These are phyloP conservation scores for Dinocampus coccinellae DNA, from an alignment of 2,888 invertebrate species.

Conservation along the genomic window DNA sequence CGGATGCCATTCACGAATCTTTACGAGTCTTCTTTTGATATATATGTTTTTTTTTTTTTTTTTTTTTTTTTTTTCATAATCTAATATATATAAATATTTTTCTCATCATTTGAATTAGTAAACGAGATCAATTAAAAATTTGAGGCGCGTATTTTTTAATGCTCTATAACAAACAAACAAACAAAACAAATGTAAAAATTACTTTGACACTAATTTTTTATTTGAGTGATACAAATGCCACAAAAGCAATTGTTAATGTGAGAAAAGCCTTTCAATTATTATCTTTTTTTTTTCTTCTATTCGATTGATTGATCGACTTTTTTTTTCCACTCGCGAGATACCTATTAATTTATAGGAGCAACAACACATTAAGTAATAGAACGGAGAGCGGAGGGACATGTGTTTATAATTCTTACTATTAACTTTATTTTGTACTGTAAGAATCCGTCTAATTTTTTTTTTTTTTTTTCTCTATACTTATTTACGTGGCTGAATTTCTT, in stretches of 20 bases:
- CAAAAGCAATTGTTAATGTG: background rate
- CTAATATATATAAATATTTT: too few species aligned
- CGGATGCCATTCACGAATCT: slow-evolving; percentile 64
- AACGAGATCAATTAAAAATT: slow-evolving; percentile 43
- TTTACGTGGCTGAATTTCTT: slow-evolving; percentile 61
- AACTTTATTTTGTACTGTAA: slow-evolving; percentile 62
- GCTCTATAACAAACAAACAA: too few species aligned
- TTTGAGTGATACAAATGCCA: background rate
- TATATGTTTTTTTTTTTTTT: slow-evolving; percentile 41
- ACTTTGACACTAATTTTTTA: slow-evolving; percentile 25
- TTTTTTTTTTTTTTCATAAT: slow-evolving; percentile 49
- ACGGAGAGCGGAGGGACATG: too few species aligned
- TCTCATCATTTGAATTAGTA: too few species aligned
- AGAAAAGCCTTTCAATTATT: background rate
- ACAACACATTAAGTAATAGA: slow-evolving; percentile 59
- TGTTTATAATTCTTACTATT: slow-evolving; percentile 67
- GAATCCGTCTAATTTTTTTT: slow-evolving; percentile 32
- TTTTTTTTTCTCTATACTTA: slow-evolving; percentile 60
- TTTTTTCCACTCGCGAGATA: slow-evolving; percentile 49
- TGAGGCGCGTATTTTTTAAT: slow-evolving; percentile 45
- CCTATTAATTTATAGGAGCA: slow-evolving; percentile 58
- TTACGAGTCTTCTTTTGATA: slow-evolving; percentile 56
- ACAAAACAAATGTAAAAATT: too few species aligned
- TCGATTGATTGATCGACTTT: slow-evolving; percentile 41
- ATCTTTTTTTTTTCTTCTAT: slow-evolving; percentile 27